phyloP scores from a whole-genome alignment of 2,888 invertebrate genomes.

The Perizoma affinitatum region DNA sequence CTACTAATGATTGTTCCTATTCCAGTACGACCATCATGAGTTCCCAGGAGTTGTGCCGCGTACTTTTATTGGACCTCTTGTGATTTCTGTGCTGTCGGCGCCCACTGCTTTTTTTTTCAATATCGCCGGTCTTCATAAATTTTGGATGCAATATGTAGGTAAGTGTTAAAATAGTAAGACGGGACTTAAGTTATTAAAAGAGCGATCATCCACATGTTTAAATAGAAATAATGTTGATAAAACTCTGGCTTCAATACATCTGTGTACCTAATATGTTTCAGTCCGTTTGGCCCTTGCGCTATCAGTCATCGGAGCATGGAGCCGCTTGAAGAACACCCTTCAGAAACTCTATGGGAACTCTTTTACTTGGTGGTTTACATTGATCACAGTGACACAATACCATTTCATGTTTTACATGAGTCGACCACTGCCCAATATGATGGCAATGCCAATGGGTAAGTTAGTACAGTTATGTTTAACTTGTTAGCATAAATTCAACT shows the following conservation, averaged over 20 bases:
- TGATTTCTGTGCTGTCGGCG: conserved; percentile 90
- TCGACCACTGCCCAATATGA: conserved; percentile 96
- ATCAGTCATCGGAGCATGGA: conserved; percentile 90
- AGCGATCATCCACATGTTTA: background rate
- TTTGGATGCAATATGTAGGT: conserved; percentile 95
- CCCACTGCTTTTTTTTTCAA: conserved; percentile 89
- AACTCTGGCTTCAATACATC: background rate
- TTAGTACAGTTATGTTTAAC: background rate
- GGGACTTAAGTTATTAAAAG: background rate
- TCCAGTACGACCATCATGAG: conserved; percentile 98
- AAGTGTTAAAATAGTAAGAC: conserved; percentile 54
- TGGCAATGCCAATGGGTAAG: conserved; percentile 95
- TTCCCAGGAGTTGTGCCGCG: conserved; percentile 99
- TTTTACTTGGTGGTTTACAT: conserved; percentile 91
- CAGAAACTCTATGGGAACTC: conserved; percentile 90
- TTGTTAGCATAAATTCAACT: too few species aligned
- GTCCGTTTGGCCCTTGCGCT: conserved; percentile 92
- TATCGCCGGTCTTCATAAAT: conserved; percentile 89
- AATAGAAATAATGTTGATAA: too few species aligned
- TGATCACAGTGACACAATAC: conserved; percentile 96
- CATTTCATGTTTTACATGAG: conserved; percentile 99
- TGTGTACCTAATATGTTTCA: conserved; percentile 70
- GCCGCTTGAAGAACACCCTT: conserved; percentile 89
- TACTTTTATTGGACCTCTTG: conserved; percentile 96
- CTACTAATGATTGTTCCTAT: conserved; percentile 47